Percentiles rank a stretch among this genome's conserved stretches.
Conservation (phyloP, 30 jellyfish, hydroid and myxozoan genomes). For the Aurelia aurita region DNA sequence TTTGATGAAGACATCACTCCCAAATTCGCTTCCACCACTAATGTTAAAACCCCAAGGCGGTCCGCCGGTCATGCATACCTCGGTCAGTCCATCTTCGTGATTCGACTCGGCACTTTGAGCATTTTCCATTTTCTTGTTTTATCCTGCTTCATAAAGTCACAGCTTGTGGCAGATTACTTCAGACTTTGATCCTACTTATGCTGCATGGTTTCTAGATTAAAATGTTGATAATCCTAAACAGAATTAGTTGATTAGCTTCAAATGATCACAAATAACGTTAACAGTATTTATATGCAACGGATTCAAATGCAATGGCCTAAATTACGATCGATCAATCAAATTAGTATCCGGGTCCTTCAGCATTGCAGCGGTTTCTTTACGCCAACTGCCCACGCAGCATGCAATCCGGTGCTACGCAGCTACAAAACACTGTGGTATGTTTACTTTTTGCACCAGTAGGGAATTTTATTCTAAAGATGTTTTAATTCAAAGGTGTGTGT, state of each 20-base stretch:
- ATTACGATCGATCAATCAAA: constrained; percentile 9
- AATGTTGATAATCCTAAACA: constrained; percentile 17
- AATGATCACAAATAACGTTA: no score
- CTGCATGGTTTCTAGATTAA: constrained; percentile 32
- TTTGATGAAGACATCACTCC: constrained; percentile 62
- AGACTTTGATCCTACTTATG: constrained; percentile 39
- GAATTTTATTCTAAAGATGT: no score
- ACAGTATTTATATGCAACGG: neutral
- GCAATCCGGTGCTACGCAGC: no score
- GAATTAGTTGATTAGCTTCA: constrained; percentile 3
- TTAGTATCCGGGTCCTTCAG: constrained; percentile 46
- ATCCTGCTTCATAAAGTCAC: constrained; percentile 8
- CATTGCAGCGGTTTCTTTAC: constrained; percentile 26
- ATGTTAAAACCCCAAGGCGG: constrained; percentile 97
- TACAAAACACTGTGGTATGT: no score
- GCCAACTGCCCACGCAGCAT: constrained; percentile 23
- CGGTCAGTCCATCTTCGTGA: constrained; percentile 25
- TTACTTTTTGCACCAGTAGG: no score
- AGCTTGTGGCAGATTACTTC: constrained; percentile 51
- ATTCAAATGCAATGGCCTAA: constrained; percentile 20
- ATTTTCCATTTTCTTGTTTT: constrained; percentile 40
- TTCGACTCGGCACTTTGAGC: neutral
- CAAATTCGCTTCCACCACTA: constrained; percentile 93
- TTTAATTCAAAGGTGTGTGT: no score
- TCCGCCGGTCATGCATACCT: constrained; percentile 78